Conservation (phyloP, 2,888 invertebrate genomes). For the Mactromeris polynyma region DNA sequence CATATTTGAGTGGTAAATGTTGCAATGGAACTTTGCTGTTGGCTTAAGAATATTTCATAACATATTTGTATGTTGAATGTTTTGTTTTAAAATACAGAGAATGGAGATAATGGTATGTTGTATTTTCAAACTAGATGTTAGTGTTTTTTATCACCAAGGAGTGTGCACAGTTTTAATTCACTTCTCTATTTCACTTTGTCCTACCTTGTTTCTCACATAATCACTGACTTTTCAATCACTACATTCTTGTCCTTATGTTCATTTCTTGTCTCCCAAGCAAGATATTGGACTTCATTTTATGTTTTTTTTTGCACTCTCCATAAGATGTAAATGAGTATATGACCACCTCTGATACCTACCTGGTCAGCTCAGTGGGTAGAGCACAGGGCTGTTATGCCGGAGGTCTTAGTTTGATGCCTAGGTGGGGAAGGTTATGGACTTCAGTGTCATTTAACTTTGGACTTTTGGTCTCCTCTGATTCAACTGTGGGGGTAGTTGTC, state of each 20-base stretch:
- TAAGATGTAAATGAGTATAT: too few relatives aligned
- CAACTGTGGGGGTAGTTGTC: too few relatives aligned
- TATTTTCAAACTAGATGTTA: conserved; percentile 12
- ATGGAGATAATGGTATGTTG: conserved; percentile 32
- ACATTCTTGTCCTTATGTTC: neutral
- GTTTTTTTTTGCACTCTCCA: too few relatives aligned
- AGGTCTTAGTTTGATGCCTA: too few relatives aligned
- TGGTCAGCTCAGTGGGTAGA: too few relatives aligned
- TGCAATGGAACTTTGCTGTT: too few relatives aligned
- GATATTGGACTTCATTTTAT: too few relatives aligned
- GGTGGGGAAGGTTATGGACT: too few relatives aligned
- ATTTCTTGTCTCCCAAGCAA: neutral
- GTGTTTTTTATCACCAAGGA: neutral
- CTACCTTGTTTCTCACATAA: neutral
- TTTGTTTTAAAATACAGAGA: conserved; percentile 20
- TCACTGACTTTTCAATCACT: neutral
- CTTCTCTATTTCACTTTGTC: neutral
- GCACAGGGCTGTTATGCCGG: too few relatives aligned
- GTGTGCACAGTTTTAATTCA: conserved; percentile 2
- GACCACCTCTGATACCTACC: too few relatives aligned
- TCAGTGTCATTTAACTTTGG: too few relatives aligned
- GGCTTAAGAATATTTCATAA: neutral
- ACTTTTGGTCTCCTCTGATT: too few relatives aligned
- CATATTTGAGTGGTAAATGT: neutral
- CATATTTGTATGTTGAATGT: conserved; percentile 3